Evolutionary conservation across 2,797 vertebrate genomes (phyloP).

Genomic region (Hybognathus amarus): DNA sequence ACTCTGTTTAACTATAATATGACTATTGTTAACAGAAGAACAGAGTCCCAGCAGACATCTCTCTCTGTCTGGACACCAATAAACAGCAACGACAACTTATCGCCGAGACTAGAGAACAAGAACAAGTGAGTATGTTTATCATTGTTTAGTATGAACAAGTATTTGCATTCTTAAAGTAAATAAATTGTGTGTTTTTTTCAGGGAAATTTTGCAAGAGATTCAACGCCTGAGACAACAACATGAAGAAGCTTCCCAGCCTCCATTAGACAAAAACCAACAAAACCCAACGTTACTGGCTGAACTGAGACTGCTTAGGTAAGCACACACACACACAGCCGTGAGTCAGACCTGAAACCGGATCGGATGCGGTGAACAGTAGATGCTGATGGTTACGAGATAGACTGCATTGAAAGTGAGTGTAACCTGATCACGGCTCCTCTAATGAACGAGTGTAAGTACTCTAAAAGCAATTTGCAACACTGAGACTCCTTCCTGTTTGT

Average conservation of each 20-base stretch:
- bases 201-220: constrained; percentile 98
- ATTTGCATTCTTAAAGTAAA: constrained; percentile 21
- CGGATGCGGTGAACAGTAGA: constrained; percentile 31
- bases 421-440: constrained; percentile 27
- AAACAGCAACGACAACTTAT: constrained; percentile 98
- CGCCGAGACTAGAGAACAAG: constrained; percentile 97
- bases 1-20: constrained; percentile 45
- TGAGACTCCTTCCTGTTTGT: constrained; percentile 18
- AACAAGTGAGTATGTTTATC: constrained; percentile 86
- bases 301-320: constrained; percentile 93
- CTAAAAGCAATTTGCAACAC: constrained; percentile 31
- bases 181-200: constrained; percentile 54
- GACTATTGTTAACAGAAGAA: constrained; percentile 73
- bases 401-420: constrained; percentile 31
- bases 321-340: background rate
- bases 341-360: constrained; percentile 11
- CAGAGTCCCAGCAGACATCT: constrained; percentile 88
- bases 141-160: background rate
- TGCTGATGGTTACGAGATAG: constrained; percentile 18
- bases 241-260: constrained; percentile 93
- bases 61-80: constrained; percentile 94
- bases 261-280: constrained; percentile 91
- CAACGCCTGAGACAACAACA: constrained; percentile 94
- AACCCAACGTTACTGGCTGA: constrained; percentile 96
- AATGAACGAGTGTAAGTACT: constrained; percentile 26